Evolutionary conservation across 2,797 vertebrate genomes (phyloP).

Genomic region (Rhinophrynus dorsalis): DNA sequence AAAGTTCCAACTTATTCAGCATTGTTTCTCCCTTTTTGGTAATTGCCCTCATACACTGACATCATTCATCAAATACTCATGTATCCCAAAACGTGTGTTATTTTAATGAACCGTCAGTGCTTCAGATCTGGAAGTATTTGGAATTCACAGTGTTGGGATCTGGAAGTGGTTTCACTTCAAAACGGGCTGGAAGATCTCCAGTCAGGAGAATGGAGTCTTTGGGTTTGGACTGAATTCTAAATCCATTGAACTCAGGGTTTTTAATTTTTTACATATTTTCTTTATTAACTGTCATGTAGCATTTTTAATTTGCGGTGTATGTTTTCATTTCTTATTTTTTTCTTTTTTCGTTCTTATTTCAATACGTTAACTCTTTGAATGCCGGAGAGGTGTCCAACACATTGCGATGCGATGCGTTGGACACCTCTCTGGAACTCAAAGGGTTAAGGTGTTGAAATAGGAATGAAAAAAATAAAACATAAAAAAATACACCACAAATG

Average conservation of each 20-base stretch:
- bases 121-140: slow-evolving; percentile 27
- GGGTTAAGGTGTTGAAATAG: too few relatives aligned
- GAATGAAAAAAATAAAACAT: too few relatives aligned
- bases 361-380: too few relatives aligned
- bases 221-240: slow-evolving; percentile 13
- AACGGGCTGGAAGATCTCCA: slow-evolving; percentile 15
- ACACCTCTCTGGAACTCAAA: too few relatives aligned
- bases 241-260: slow-evolving; percentile 1
- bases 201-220: slow-evolving; percentile 11
- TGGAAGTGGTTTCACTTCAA: slow-evolving; percentile 32
- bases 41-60: slow-evolving; percentile 1
- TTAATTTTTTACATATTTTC: slow-evolving; percentile 1
- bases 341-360: too few relatives aligned
- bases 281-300: not conserved
- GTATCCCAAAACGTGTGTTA: slow-evolving; percentile 12
- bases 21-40: not conserved
- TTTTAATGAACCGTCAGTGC: slow-evolving; percentile 7
- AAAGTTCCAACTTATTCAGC: too few relatives aligned
- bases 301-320: not conserved
- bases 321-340: not conserved
- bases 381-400: too few relatives aligned
- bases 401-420: too few relatives aligned
- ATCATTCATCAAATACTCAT: slow-evolving; percentile 12
- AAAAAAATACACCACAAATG: too few relatives aligned
- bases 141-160: slow-evolving; percentile 16